Conservation (phyloP, 2,797 vertebrate genomes). For the Alcedo atthis region DNA sequence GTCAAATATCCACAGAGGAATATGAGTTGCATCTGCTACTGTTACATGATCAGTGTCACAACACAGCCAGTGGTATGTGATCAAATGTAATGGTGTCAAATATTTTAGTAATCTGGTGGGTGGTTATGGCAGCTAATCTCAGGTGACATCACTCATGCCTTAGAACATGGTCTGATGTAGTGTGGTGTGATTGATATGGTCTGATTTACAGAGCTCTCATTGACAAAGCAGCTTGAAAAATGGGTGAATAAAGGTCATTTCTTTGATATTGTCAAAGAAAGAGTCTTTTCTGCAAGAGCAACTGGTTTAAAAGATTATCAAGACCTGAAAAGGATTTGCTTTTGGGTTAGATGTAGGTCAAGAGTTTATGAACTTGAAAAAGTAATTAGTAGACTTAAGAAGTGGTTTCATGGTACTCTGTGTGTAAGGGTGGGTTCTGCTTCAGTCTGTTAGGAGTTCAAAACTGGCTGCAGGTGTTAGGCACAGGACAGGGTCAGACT, state of each 20-base stretch:
- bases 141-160: neutral
- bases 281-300: neutral
- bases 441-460: neutral
- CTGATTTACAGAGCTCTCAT: neutral
- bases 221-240: neutral
- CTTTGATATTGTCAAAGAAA: neutral
- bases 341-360: neutral
- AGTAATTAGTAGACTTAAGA: neutral
- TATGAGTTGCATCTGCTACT: neutral
- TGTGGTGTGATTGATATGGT: neutral
- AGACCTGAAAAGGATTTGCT: neutral
- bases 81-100: neutral
- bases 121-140: neutral
- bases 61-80: neutral
- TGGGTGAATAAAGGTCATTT: neutral
- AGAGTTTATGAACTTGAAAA: neutral
- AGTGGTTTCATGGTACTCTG: neutral
- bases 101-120: neutral
- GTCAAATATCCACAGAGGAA: neutral
- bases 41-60: neutral
- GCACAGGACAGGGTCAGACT: neutral
- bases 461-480: neutral
- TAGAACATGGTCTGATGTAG: neutral
- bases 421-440: neutral
- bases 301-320: neutral